Evolutionary conservation across 2,888 invertebrate genomes (phyloP), one percentile per base, ranked within the genome.

Genomic region (Pollenia labialis): DNA sequence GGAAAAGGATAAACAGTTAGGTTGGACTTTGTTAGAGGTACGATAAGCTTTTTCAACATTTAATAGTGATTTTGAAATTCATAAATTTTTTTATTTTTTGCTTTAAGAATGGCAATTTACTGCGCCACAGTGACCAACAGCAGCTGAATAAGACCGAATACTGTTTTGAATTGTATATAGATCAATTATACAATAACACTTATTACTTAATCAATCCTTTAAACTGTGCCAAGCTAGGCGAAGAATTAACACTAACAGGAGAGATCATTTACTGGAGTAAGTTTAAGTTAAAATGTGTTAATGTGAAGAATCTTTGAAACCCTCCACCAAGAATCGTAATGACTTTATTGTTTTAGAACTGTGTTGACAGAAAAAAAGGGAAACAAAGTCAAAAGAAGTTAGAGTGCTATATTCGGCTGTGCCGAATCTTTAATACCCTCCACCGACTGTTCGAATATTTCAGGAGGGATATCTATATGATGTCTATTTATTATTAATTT

Each of bases 11-110:
- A 6, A 44, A 16, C 16, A 48, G 0, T 12, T 32, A 2, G 46
- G 52, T 10, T 84, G 84, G 84, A 66, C 77, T 16, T 60, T 79
- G 0, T 84, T 79, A 18, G 84, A 79, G 72, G 84, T 84, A 60
- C 16, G 10, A 32, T 0, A 42, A 42, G 16, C 14, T 52, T 50
- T 1, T 32, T 14, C 2, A 48, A 4, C 4, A 18, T 44, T 12
- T 11, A 4, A 14, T 6, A 12, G 12, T 18, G 1, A 9, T 60
- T 62, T 23, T 9, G 11, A 32, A 6, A 32, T 56, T 10, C 1
- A 62, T 4, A 50, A 40, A 4, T 54, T 10, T 14, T 14, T 14
- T 14, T 32, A 18, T 62, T 52, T 23, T 54, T 7, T 42, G 7
- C 6, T 4, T 52, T 18, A 9, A 84, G 84, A 74, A 84, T 62